Evolutionary conservation across 35 echinoderm and acorn worm species (phyloP).

Genomic region (Holothuria glaberrima): DNA sequence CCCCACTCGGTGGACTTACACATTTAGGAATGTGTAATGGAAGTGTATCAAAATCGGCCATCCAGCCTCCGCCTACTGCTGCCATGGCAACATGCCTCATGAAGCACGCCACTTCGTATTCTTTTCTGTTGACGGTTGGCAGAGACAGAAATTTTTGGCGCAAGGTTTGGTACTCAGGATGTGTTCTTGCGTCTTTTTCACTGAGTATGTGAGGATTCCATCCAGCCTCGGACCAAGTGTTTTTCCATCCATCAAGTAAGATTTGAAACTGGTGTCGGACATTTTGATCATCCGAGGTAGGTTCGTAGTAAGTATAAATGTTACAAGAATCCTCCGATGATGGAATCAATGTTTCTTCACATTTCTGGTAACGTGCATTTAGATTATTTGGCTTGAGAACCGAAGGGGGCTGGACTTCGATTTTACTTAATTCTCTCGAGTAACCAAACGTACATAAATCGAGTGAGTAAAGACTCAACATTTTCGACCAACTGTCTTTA

Average conservation of each 20-base stretch:
- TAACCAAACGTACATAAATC: conserved; percentile 12
- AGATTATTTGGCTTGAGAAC: background rate
- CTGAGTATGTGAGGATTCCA: background rate
- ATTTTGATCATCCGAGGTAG: background rate
- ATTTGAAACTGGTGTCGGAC: background rate
- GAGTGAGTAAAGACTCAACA: background rate
- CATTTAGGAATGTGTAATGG: background rate
- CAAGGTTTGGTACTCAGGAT: background rate
- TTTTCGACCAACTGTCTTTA: background rate
- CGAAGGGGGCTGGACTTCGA: background rate
- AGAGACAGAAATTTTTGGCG: background rate
- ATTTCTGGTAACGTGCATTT: background rate
- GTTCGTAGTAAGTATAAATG: background rate
- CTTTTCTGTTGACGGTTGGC: background rate
- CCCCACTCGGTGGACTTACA: background rate
- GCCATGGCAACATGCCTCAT: conserved; percentile 28
- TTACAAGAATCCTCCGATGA: background rate
- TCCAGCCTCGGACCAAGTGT: background rate
- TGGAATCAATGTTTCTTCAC: background rate
- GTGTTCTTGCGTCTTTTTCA: background rate
- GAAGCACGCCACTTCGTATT: conserved; percentile 21
- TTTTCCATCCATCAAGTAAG: background rate
- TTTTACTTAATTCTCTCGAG: background rate
- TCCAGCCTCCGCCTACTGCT: conserved; percentile 6
- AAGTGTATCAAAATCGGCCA: conserved; percentile 13